Percentiles rank a stretch among this genome's conserved stretches.
phyloP scores from a whole-genome alignment of 2,888 invertebrate genomes.

The Junonia oenone region DNA sequence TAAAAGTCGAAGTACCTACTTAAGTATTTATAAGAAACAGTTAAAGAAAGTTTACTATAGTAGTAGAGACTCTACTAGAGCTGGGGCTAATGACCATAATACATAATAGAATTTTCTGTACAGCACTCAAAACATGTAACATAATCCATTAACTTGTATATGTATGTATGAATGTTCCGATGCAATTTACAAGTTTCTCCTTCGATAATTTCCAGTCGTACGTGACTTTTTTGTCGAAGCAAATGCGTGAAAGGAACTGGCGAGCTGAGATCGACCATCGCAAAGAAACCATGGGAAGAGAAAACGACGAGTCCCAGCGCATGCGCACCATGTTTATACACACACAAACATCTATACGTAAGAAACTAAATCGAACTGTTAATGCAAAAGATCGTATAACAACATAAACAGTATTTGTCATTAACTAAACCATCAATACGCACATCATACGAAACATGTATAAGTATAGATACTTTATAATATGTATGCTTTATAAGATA shows the following conservation, averaged over 20 bases:
- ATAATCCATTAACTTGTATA: constrained; percentile 2
- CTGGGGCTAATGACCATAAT: no score
- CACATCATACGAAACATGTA: not conserved
- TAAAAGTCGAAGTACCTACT: no score
- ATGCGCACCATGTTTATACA: constrained; percentile 12
- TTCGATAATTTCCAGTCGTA: constrained; percentile 37
- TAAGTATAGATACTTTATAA: no score
- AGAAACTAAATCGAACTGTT: not conserved
- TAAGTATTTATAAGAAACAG: no score
- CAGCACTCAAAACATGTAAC: not conserved
- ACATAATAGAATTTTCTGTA: not conserved
- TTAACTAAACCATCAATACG: not conserved
- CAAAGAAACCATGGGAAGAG: constrained; percentile 57
- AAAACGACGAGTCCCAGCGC: constrained; percentile 38
- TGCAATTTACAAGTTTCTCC: constrained; percentile 34
- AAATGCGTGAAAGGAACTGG: constrained; percentile 40
- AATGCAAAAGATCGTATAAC: not conserved
- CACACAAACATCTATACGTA: constrained; percentile 5
- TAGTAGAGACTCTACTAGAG: no score
- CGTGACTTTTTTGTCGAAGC: constrained; percentile 38
- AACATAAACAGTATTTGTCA: not conserved
- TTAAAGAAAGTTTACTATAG: no score
- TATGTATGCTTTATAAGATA: not conserved
- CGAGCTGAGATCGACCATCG: constrained; percentile 37
- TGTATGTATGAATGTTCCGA: constrained; percentile 3